Conservation (phyloP, 2,113 vertebrate species). For the Eurystomus gularis region DNA sequence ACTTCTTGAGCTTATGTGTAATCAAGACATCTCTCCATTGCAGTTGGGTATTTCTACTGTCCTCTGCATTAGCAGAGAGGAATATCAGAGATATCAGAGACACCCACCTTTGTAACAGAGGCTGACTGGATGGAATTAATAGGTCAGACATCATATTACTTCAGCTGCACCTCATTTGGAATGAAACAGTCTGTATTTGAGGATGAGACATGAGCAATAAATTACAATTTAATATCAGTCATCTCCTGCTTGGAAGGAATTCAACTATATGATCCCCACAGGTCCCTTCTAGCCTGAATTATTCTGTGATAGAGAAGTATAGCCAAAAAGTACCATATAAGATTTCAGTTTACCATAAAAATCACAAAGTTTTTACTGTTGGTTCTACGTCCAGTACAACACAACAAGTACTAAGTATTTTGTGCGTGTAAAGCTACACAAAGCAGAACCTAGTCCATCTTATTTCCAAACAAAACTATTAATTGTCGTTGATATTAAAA, state of each 20-base stretch:
- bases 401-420: background rate
- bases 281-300: too few species aligned
- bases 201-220: background rate
- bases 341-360: background rate
- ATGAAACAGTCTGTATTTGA: background rate
- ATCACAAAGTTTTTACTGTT: background rate
- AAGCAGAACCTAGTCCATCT: background rate
- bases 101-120: background rate
- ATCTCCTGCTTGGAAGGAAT: background rate
- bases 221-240: background rate
- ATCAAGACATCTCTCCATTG: rapidly evolving
- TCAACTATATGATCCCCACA: background rate
- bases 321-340: background rate
- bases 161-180: background rate
- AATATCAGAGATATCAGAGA: background rate
- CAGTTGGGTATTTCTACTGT: background rate
- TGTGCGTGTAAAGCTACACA: background rate
- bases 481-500: background rate
- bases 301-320: background rate
- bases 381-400: background rate
- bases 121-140: background rate
- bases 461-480: background rate
- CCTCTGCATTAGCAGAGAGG: background rate
- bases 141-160: background rate
- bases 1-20: background rate